phyloP scores from a whole-genome alignment of 2,113 vertebrate genomes.

The Grantiella picta region DNA sequence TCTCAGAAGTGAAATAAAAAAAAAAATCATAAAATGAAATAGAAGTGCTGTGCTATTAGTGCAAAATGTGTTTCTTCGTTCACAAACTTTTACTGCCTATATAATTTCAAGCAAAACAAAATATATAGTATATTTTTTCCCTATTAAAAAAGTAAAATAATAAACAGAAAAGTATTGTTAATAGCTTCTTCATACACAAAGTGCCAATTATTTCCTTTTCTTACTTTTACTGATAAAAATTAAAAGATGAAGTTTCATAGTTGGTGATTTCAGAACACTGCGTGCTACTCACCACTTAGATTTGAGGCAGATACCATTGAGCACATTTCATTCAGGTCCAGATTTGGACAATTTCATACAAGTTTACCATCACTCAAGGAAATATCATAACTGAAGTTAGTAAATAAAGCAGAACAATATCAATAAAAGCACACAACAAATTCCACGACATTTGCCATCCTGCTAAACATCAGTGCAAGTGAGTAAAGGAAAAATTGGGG shows the following conservation, averaged over 20 bases:
- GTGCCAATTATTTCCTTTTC: not conserved
- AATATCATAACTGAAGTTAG: not conserved
- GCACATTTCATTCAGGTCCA: not conserved
- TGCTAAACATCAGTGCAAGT: not conserved
- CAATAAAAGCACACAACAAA: not conserved
- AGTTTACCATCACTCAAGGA: not conserved
- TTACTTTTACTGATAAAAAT: not conserved
- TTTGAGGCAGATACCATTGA: not conserved
- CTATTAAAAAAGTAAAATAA: conserved; percentile 5
- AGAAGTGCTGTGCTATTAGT: conserved; percentile 24
- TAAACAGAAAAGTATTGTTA: not conserved
- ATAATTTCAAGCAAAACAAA: conserved; percentile 27
- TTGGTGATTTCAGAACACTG: not conserved
- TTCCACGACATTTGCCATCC: not conserved
- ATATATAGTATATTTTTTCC: not conserved
- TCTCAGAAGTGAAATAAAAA: conserved; percentile 43
- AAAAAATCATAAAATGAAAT: conserved; percentile 28
- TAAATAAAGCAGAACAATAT: not conserved
- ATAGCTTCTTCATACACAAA: not conserved
- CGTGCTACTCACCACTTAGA: not conserved
- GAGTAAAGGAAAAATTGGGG: not conserved
- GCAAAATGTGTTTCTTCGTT: not conserved
- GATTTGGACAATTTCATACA: not conserved
- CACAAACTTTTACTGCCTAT: conserved; percentile 25
- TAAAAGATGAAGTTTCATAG: not conserved